Base-by-base conservation (phyloP, 2,888 invertebrate genomes). In the Stenoptilia bipunctidactyla region DNA sequence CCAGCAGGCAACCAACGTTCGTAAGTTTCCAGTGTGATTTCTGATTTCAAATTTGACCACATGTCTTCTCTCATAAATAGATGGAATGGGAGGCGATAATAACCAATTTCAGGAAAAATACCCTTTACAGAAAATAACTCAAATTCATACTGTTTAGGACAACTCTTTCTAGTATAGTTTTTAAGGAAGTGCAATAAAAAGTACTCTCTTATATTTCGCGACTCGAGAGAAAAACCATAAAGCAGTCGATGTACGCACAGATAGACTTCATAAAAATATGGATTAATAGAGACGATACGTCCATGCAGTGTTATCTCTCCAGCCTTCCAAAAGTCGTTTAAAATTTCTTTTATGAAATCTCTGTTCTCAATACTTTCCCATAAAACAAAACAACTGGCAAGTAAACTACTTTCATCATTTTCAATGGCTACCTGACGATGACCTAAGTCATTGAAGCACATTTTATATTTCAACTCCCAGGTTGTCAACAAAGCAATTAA, bases 21-120 rank as follows among this genome's bases (percentile, higher is more conserved):
- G 45, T 85, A 85, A 3, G 83, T 79, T 57, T 77, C 77, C 47
- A 85, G 52, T 6, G 83, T 84, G 44, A 85, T 79, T 66, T 85
- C 85, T 0, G 79, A 74, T 58, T 84, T 85, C 33, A 85, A 64
- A 56, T 82, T 82, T 33, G 72, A 63, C 85, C 85, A 85, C 75
- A 80, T 83, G 48, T 85, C 82, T 25, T 77, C 75, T 20, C 79
- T 65, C 69, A 74, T 73, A 46, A 85, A 79, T 13, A 82, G 61
- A 54, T 82, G 75, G 51, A 85, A 85, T 5, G 85, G 85, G 52
- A 85, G 55, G 39, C 85, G 59, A 49, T 77, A 75, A 54, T 79
- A 66, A 15, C 84, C 84, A 46, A 85, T 74, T 66, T 84, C 80
- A 37, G 85, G 85, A 54, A 84, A 85, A 58, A 77, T 73, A 10